Evolutionary conservation across 2,113 vertebrate species (phyloP).

Genomic region (Herpailurus yagouaroundi): DNA sequence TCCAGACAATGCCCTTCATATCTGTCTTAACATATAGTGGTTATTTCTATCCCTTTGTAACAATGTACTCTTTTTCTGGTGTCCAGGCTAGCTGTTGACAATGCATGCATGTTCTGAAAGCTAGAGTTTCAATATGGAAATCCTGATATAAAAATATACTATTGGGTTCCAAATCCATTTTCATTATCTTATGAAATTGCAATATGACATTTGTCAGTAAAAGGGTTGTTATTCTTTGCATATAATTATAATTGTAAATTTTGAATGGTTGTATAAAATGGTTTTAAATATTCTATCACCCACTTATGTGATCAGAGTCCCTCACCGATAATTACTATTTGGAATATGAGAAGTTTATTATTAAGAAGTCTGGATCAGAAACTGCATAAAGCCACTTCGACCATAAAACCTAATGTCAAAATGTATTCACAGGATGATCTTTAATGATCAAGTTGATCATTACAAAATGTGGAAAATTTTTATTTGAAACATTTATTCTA

Average conservation of each 20-base stretch:
- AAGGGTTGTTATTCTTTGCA: conserved; percentile 55
- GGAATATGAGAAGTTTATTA: conserved; percentile 50
- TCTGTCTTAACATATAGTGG: neutral
- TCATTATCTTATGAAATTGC: conserved; percentile 53
- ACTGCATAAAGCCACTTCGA: conserved; percentile 57
- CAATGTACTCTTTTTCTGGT: neutral
- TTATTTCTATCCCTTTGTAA: neutral
- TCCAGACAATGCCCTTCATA: neutral
- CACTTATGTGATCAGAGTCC: conserved; percentile 52
- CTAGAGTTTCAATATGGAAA: conserved; percentile 11
- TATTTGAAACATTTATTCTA: conserved; percentile 49
- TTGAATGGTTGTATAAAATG: conserved; percentile 46
- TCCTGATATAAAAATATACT: conserved; percentile 33
- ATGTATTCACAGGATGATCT: conserved; percentile 1
- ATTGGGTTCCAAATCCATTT: conserved; percentile 50
- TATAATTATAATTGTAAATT: conserved; percentile 53
- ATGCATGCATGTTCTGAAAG: conserved; percentile 2
- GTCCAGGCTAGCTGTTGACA: neutral
- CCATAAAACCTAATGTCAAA: conserved; percentile 44
- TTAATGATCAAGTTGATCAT: neutral
- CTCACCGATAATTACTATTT: conserved; percentile 27
- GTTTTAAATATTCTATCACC: conserved; percentile 70
- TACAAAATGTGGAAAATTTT: conserved; percentile 20
- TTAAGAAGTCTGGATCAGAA: conserved; percentile 63
- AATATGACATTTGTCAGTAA: conserved; percentile 63